Evolutionary conservation across 2,113 vertebrate species (phyloP), one percentile per base, ranked within the genome.

Genomic region (Lates calcarifer): DNA sequence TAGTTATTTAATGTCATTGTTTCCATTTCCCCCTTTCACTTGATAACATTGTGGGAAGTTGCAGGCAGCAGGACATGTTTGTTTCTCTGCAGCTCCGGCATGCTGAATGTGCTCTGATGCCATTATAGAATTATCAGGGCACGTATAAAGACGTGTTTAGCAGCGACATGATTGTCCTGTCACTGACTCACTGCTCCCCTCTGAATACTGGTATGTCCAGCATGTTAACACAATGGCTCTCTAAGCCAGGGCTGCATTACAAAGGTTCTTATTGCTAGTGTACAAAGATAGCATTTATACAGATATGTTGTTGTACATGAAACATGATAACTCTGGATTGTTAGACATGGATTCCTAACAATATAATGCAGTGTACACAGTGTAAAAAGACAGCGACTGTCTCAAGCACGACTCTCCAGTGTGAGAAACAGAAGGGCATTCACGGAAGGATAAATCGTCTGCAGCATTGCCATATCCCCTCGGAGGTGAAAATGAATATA

Each of bases 1-100:
- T 73, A 81, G 79, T 90, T 90, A 87, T 91, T 92, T 88, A 88
- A 90, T 87, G 71, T 63, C 37, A 90, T 93, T 92, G 90, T 93
- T 91, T 79, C 68, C 66, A 80, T 84, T 93, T 91, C 88, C 89
- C 55, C 66, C 60, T 3, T 84, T 92, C 62, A 60, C 70, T 89
- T 76, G 86, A 91, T 89, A 88, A 83, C 82, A 89, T 80, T 89
- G 90, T 89, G 65, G 28, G 72, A 75, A 28, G 70, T 79, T n/a
- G 24, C 81, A 67, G 45, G 77, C 88, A 79, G 85, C 55, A 20
- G 78, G 73, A 67, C 77, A 0, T 66, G 84, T 87, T 89, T 76
- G 81, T 87, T 90, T 88, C 83, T 74, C 61, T 65, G 62, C 66
- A 71, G 61, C 79, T 75, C 28, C 78, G 60, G 83, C 61, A 55